These are phyloP conservation scores for Spicauda simplicius DNA, from an alignment of 2,888 invertebrate species.

Conservation along the genomic window DNA sequence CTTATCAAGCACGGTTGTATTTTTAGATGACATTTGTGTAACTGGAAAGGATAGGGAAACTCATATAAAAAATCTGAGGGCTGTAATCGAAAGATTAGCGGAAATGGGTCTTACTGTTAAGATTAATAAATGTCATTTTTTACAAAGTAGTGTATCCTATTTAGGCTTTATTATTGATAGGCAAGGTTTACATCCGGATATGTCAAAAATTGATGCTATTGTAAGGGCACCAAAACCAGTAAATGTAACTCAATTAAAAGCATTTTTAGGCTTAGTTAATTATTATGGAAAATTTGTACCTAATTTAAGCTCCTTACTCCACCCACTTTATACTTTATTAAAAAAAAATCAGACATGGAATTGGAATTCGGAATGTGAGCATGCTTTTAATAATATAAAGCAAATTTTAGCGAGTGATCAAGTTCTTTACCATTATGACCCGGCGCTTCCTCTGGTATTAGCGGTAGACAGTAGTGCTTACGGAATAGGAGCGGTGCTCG, in stretches of 20 bases:
- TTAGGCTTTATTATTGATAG: conserved; percentile 3
- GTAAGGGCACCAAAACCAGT: background rate
- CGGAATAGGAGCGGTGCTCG: conserved; percentile 3
- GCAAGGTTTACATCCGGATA: background rate
- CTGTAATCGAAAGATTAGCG: no score
- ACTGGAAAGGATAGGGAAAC: no score
- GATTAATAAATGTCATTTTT: conserved; percentile 15
- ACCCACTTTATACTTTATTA: conserved; percentile 2
- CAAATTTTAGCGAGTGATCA: no score
- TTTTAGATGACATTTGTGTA: no score
- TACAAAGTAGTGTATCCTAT: conserved; percentile 5
- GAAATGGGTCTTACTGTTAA: no score
- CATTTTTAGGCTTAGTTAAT: conserved; percentile 8
- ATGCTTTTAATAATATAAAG: no score
- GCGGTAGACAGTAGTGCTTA: no score
- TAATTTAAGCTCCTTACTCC: background rate
- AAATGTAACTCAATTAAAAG: conserved; percentile 16
- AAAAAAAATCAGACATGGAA: background rate
- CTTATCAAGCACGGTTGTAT: no score
- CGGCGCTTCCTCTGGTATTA: no score
- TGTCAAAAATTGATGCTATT: background rate
- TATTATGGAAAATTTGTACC: conserved; percentile 20
- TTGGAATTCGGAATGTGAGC: background rate
- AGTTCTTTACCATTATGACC: no score
- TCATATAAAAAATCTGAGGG: no score